phyloP scores from a whole-genome alignment of 2,888 invertebrate species.

The Stenodera caucasica region DNA sequence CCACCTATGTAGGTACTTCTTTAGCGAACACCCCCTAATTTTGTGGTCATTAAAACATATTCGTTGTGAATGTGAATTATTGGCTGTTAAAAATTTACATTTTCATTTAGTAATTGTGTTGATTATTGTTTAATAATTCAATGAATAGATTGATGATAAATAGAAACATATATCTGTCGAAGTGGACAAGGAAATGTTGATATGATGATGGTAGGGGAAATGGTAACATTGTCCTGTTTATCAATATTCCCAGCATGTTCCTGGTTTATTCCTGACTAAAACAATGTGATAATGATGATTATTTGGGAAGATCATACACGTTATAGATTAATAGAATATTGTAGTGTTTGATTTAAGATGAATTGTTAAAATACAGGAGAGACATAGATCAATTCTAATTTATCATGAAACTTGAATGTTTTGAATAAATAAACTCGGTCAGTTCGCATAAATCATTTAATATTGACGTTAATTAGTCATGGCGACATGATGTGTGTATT shows the following conservation, averaged over 20 bases:
- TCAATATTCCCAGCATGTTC: slow-evolving; percentile 43
- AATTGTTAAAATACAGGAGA: slow-evolving; percentile 34
- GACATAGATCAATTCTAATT: slow-evolving; percentile 19
- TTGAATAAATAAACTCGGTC: slow-evolving; percentile 42
- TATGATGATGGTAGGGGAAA: slow-evolving; percentile 50
- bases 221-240: slow-evolving; percentile 50
- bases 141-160: not conserved
- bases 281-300: slow-evolving; percentile 39
- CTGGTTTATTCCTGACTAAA: slow-evolving; percentile 32
- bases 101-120: not conserved
- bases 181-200: slow-evolving; percentile 47
- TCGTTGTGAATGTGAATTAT: too few species aligned
- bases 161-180: slow-evolving; percentile 28
- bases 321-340: too few species aligned
- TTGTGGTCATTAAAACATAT: too few species aligned
- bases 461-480: slow-evolving; percentile 54
- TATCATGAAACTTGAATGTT: slow-evolving; percentile 32
- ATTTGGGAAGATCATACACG: too few species aligned
- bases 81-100: not conserved
- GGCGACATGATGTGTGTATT: slow-evolving; percentile 53
- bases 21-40: too few species aligned
- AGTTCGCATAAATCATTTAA: slow-evolving; percentile 50
- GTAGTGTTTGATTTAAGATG: too few species aligned
- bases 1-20: too few species aligned
- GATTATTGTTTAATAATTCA: not conserved